Evolutionary conservation across 2,797 vertebrate genomes (phyloP), one percentile per base, ranked within the genome.

Genomic region (Kryptopterus vitreolus): DNA sequence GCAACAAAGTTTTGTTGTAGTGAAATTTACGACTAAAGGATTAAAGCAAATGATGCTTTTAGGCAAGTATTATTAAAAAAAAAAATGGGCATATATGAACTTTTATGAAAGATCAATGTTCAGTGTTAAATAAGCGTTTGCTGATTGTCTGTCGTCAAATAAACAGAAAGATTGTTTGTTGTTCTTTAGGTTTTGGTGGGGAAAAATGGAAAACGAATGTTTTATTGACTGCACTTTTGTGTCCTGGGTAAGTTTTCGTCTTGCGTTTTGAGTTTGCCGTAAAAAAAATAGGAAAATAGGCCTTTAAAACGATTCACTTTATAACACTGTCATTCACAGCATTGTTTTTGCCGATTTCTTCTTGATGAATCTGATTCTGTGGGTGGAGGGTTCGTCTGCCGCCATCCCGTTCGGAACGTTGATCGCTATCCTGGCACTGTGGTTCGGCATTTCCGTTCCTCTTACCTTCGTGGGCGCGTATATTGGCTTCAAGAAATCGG

Each of bases 141-240:
- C 4, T 20, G 22, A 50, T 26, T 35, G n/a, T 26, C 13, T 1
- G 33, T 24, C 18, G 4, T 4, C 10, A 43, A 3, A 33, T 24
- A 35, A 52, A 3, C 24, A 31, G 31, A 18, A 31, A 5, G 10
- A 24, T 43, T 46, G 8, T 29, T 58, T 43, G 16, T 26, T 22
- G n/a, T 31, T 65, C 62, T 24, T 86, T 87, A 98, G 96, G 96
- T 3, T 97, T 98, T 86, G 95, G 94, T 86, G 96, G 95, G 3
- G 94, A 95, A 87, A 96, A 96, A 85, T 97, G 96, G 96, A 97
- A 97, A 93, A 96, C 93, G 13, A 96, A 96, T 1, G 95, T 98
- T 75, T 87, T 97, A 83, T 89, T 98, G 90, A 98, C 94, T 0
- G 95, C 95, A 18, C 92, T 98, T 18, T 83, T 98, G 83, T 97